Evolutionary conservation across 2,797 vertebrate species (phyloP).

Genomic region (Peromyscus aztecus): DNA sequence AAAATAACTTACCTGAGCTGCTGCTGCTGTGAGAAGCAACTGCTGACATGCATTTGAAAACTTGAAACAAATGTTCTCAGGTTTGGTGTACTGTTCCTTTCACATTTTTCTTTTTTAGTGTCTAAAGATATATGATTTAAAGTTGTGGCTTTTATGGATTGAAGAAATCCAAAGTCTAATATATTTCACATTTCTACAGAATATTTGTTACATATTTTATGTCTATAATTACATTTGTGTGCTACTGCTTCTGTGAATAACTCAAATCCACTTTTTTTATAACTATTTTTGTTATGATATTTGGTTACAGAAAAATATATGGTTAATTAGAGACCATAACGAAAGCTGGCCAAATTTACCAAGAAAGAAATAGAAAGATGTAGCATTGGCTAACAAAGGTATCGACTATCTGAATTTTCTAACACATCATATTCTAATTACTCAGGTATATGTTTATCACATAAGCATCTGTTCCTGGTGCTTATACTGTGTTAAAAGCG

Average conservation of each 20-base stretch:
- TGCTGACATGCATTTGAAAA: not conserved
- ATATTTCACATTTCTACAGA: not conserved
- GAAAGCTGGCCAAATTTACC: not conserved
- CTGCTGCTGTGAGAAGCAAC: not conserved
- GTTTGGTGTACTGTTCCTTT: not conserved
- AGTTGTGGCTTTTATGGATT: not conserved
- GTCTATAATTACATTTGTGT: not conserved
- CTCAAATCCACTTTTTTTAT: not conserved
- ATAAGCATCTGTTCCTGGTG: not conserved
- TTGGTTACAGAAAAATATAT: not conserved
- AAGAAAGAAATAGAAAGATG: not conserved
- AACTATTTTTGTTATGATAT: constrained; percentile 5
- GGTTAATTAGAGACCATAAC: constrained; percentile 18
- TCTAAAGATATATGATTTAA: not conserved
- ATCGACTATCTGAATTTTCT: not conserved
- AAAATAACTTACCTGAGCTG: constrained; percentile 34
- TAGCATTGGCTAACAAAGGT: not conserved
- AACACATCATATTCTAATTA: not conserved
- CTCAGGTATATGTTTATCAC: not conserved
- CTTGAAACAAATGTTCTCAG: constrained; percentile 2
- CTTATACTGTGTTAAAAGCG: not conserved
- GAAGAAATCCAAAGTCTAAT: not conserved
- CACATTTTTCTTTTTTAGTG: constrained; percentile 19
- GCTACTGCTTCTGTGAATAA: constrained; percentile 21
- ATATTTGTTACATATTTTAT: not conserved